Evolutionary conservation across 1,140 invertebrate genomes (phyloP), one percentile per base, ranked within the genome.

Genomic region (Drosophila truncata): DNA sequence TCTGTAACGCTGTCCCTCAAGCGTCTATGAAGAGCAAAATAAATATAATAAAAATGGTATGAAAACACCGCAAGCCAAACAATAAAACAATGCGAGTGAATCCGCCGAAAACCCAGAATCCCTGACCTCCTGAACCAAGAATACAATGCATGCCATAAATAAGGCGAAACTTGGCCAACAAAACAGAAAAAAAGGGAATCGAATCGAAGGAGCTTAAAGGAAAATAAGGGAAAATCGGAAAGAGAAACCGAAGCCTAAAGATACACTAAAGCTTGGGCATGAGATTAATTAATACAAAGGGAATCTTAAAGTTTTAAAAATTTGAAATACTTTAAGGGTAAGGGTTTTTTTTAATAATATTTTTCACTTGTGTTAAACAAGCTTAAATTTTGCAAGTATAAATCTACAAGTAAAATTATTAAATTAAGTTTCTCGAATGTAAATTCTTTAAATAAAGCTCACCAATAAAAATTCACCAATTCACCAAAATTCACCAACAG

Each of bases 21-120:
- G n/a, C 41, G 44, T 55, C 73, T 61, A 80, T 82, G 69, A 78
- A 82, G 80, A 67, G 80, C 63, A 78, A 82, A 78, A 78, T 74
- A 82, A 82, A 82, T 78, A 82, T 64, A 80, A 82, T 82, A 82
- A 82, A 78, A 78, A 74, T 60, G 50, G 47, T 35, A 80, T 77
- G 50, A 44, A 70, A 52, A 52, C 44, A 37, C 46, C 72, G 67
- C 71, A 71, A 77, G 49, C 25, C 65, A 66, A 76, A 76, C 65
- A 79, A 81, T 79, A 81, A 82, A 79, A 71, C 57, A 80, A 80
- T 76, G 61, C 65, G 13, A 29, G 41, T 46, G 16, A 64, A 33
- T 5, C 27, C 18, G 37, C n/a, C n/a, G 13, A 33, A 13, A 18
- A 41, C 27, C 39, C 46, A 23, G 54, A 58, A 37, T 31, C 37